Conservation (phyloP, 1,140 invertebrate species). For the Sweltsa coloradensis region DNA sequence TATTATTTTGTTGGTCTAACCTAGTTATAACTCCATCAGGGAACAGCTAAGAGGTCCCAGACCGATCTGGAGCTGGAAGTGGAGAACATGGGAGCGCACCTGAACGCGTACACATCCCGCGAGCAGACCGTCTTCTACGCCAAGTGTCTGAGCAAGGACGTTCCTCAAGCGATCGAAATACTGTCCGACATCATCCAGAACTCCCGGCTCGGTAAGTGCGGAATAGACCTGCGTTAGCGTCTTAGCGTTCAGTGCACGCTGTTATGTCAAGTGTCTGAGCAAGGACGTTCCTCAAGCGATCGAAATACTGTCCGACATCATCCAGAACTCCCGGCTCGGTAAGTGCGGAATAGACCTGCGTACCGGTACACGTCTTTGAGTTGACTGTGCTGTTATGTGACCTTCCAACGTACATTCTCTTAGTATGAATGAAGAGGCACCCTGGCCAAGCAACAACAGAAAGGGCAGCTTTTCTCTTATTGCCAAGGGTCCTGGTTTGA, state of each 20-base stretch:
- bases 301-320: conserved; percentile 95
- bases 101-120: conserved; percentile 60
- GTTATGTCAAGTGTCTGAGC: conserved; percentile 94
- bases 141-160: conserved; percentile 46
- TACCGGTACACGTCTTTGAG: too few relatives aligned
- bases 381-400: too few relatives aligned
- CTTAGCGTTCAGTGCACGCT: too few relatives aligned
- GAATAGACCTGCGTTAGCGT: too few relatives aligned
- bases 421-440: too few relatives aligned
- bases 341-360: too few relatives aligned
- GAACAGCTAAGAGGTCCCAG: conserved; percentile 48
- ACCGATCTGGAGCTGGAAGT: conserved; percentile 50
- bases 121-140: conserved; percentile 70
- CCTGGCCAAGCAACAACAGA: too few relatives aligned
- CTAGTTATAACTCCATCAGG: conserved; percentile 37
- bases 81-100: conserved; percentile 55
- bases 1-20: too few relatives aligned
- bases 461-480: too few relatives aligned
- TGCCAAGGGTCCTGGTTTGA: too few relatives aligned
- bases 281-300: conserved; percentile 88
- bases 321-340: conserved; percentile 92
- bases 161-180: conserved; percentile 47
- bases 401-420: too few relatives aligned
- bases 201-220: conserved; percentile 42
- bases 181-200: conserved; percentile 56